Base-by-base conservation (phyloP, 2,888 invertebrate species). In the Eugnorisma glareosa region DNA sequence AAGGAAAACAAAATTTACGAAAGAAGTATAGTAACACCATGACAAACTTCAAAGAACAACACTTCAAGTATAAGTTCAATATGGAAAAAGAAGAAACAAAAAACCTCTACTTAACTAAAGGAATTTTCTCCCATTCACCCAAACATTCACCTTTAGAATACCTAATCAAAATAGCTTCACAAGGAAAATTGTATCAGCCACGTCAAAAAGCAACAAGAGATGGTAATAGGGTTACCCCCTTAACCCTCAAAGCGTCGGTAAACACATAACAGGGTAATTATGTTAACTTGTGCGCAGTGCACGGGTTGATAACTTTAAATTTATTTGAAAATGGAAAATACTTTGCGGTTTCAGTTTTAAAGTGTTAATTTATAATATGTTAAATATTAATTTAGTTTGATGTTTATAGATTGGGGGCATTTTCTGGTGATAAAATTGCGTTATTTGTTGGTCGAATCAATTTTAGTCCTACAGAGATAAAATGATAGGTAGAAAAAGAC, bases 231-330 rank as follows among this genome's bases (percentile, higher is more conserved):
- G 77, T 87, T 82, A 88, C 73, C 75, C 75, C 57, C 73, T 80
- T 77, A 86, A 72, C 74, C 82, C 37, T 79, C 87, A 88, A 85
- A 87, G 87, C 78, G 75, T 57, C 64, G 63, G 80, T 87, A 88
- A 87, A 80, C 73, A 84, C 63, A 69, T 79, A 75, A 78, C 79
- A 31, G 68, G 81, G 79, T 86, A 79, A 84, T 80, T 68, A 69
- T 8, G 82, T 88, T 86, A 86, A 63, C 69, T 24, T 54, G 66
- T 28, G 67, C 37, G 71, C 77, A 73, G 61, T 66, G 61, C 51
- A 66, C 35, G 64, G 73, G 78, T 73, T 79, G 15, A 63, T 63
- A 63, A 67, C n/a, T 74, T 77, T 4, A 63, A 59, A 63, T 69
- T 79, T 61, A 71, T 28, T 54, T 54, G 67, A 73, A 57, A 48